These are phyloP conservation scores for Gymnoscopelus microlampas DNA, from an alignment of 2,797 vertebrate species.

Conservation along the genomic window DNA sequence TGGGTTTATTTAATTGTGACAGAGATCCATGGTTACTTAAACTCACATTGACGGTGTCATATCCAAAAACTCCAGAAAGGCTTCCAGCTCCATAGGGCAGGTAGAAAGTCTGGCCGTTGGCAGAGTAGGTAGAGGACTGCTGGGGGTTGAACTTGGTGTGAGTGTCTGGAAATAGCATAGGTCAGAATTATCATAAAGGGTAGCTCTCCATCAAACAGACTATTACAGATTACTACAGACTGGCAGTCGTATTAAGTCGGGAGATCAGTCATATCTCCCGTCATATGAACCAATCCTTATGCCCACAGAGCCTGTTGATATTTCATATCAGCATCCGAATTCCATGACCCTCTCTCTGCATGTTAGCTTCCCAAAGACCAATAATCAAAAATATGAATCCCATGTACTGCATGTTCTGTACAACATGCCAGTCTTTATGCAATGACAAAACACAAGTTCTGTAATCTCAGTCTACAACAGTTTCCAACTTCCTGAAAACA, in stretches of 20 bases:
- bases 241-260: background rate
- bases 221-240: background rate
- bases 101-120: constrained; percentile 47
- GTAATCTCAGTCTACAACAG: constrained; percentile 5
- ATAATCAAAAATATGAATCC: constrained; percentile 32
- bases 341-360: constrained; percentile 1
- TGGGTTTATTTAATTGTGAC: background rate
- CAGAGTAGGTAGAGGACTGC: constrained; percentile 72
- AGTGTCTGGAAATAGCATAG: constrained; percentile 59
- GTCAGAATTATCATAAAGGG: constrained; percentile 6
- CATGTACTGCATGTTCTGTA: background rate
- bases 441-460: constrained; percentile 25
- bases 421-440: constrained; percentile 16
- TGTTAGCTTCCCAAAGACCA: background rate
- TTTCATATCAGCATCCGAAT: constrained; percentile 23
- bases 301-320: constrained; percentile 13
- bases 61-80: constrained; percentile 73
- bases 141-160: constrained; percentile 74
- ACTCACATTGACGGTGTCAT: constrained; percentile 81
- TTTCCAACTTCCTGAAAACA: background rate
- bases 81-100: constrained; percentile 78
- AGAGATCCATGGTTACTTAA: background rate
- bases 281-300: background rate
- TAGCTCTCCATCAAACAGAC: no score
- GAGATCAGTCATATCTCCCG: background rate